These are phyloP conservation scores for Strix uralensis DNA, from an alignment of 2,113 vertebrate species.

Conservation along the genomic window DNA sequence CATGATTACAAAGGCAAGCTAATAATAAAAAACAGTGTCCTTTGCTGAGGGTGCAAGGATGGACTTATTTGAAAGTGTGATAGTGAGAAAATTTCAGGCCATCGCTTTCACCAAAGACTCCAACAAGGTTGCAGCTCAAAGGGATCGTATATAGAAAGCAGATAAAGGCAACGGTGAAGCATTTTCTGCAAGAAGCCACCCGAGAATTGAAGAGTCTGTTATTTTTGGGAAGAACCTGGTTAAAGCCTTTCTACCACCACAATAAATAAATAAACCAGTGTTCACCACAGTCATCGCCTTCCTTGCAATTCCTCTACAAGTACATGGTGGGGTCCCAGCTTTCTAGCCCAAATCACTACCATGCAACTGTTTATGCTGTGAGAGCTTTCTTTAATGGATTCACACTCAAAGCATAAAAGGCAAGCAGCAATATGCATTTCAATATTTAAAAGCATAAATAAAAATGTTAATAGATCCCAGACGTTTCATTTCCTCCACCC, in stretches of 20 bases:
- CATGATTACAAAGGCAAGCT: neutral
- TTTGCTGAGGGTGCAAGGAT: neutral
- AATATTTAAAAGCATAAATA: constrained; percentile 62
- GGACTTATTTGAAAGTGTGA: neutral
- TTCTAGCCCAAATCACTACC: neutral
- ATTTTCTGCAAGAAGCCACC: neutral
- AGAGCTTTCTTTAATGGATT: constrained; percentile 22
- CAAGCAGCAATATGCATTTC: constrained; percentile 6
- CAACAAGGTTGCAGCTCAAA: neutral
- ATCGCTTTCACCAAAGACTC: neutral
- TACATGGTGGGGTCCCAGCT: neutral
- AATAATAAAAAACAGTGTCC: neutral
- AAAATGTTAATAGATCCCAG: constrained; percentile 56
- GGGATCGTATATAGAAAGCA: neutral
- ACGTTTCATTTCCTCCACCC: constrained; percentile 50
- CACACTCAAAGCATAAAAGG: neutral
- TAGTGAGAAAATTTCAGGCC: neutral
- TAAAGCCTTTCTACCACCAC: neutral
- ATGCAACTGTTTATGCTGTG: neutral
- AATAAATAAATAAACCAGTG: neutral
- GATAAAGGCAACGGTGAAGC: neutral
- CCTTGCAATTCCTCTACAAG: neutral
- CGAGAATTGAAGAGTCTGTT: neutral
- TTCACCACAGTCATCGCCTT: fast-evolving
- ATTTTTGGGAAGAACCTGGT: neutral